Percentiles rank a stretch among this genome's conserved stretches.
phyloP scores from a whole-genome alignment of 2,113 vertebrate species.

The Australoheros scitulus region DNA sequence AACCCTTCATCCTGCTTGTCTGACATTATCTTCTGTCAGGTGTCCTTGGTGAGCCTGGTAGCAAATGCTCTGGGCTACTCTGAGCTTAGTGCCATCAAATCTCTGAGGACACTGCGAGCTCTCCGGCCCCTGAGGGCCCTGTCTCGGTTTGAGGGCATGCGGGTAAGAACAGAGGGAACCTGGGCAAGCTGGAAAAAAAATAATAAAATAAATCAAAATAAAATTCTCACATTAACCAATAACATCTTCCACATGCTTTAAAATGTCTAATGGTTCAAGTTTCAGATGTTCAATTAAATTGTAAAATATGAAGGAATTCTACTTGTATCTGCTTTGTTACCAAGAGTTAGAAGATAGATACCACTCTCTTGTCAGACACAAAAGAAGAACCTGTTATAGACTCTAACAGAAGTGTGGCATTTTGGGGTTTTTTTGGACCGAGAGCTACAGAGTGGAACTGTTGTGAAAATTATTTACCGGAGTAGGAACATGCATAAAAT shows the following conservation, averaged over 20 bases:
- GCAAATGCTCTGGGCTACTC: slow-evolving; percentile 95
- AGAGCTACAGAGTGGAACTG: no score
- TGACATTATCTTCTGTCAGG: slow-evolving; percentile 73
- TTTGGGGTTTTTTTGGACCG: no score
- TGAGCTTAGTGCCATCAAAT: slow-evolving; percentile 95
- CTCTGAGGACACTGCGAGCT: slow-evolving; percentile 94
- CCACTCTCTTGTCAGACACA: background rate
- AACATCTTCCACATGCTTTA: background rate
- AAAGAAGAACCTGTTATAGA: no score
- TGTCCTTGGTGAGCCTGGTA: slow-evolving; percentile 94
- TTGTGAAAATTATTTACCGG: no score
- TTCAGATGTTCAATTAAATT: background rate
- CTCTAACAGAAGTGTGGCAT: no score
- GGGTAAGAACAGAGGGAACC: slow-evolving; percentile 83
- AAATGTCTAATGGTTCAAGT: background rate
- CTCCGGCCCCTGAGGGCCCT: slow-evolving; percentile 94
- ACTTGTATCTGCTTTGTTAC: background rate
- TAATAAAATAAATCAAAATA: background rate
- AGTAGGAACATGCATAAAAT: no score
- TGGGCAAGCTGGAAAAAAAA: background rate
- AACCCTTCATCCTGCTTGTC: slow-evolving; percentile 11
- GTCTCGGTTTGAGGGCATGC: slow-evolving; percentile 99
- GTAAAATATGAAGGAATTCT: background rate
- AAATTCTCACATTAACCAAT: background rate
- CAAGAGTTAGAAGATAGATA: background rate